Evolutionary conservation across 2,797 vertebrate genomes (phyloP).

Genomic region (Perodicticus potto): DNA sequence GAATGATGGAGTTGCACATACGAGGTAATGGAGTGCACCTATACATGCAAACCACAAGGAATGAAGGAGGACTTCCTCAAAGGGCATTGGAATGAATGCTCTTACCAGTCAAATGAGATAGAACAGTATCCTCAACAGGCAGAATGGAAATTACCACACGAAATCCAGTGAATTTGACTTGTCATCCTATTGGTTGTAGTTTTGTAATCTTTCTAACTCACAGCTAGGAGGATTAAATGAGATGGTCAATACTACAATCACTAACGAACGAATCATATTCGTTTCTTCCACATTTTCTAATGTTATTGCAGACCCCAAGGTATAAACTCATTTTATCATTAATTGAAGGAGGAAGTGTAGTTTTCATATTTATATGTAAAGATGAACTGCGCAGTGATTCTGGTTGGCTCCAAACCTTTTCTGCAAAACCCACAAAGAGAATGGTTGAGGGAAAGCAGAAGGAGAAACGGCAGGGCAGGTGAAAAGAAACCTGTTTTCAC

Average conservation of each 20-base stretch:
- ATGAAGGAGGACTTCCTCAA: background rate
- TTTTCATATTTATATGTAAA: constrained; percentile 37
- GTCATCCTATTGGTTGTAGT: background rate
- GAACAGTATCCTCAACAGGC: background rate
- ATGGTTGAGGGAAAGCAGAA: background rate
- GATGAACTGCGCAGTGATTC: background rate
- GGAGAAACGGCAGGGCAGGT: background rate
- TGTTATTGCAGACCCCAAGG: background rate
- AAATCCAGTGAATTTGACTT: background rate
- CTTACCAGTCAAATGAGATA: background rate
- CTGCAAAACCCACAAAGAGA: background rate
- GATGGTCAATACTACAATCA: constrained; percentile 23
- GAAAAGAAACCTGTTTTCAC: background rate
- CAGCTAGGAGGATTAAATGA: background rate
- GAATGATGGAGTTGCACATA: background rate
- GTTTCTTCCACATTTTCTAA: constrained; percentile 32
- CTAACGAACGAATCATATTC: too few species aligned
- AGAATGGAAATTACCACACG: constrained; percentile 23
- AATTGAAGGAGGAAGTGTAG: background rate
- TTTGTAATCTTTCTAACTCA: constrained; percentile 45
- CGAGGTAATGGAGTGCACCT: too few species aligned
- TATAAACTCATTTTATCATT: constrained; percentile 47
- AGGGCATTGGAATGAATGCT: background rate
- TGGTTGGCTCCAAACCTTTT: background rate
- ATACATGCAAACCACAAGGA: background rate